These are phyloP conservation scores for Rhipidura dahli DNA, from an alignment of 2,113 vertebrate genomes.

Conservation along the genomic window DNA sequence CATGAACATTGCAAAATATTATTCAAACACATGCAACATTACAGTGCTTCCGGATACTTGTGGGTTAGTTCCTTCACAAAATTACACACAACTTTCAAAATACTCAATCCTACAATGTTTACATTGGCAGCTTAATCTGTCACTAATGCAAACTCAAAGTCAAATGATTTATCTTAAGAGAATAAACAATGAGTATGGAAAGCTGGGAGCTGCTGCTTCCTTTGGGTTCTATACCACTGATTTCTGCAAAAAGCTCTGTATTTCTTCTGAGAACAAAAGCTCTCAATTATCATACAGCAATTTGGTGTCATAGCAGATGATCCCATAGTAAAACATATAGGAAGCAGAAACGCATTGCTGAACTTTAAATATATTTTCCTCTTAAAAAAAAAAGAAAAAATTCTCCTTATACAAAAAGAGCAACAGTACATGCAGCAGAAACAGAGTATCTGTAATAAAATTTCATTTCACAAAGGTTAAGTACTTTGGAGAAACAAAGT, in stretches of 20 bases:
- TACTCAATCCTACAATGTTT: slow-evolving; percentile 24
- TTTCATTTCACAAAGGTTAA: neutral
- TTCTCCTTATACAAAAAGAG: neutral
- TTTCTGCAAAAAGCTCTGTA: neutral
- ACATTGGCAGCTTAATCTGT: slow-evolving; percentile 17
- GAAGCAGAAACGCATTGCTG: neutral
- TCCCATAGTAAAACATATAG: neutral
- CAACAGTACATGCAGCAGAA: neutral
- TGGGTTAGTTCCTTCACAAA: neutral
- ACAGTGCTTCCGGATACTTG: slow-evolving; percentile 1
- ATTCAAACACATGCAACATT: neutral
- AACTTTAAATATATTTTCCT: neutral
- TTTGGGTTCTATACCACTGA: neutral
- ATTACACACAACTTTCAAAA: slow-evolving; percentile 27
- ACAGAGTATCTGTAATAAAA: neutral
- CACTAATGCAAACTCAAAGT: neutral
- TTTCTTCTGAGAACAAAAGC: neutral
- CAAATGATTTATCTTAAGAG: slow-evolving; percentile 3
- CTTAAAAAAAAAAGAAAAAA: neutral
- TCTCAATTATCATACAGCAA: neutral
- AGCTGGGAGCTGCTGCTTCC: neutral
- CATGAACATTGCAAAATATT: slow-evolving; percentile 51
- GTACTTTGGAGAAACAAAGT: neutral
- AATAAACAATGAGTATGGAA: slow-evolving; percentile 1
- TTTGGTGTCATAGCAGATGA: neutral